Percentiles rank a stretch among this genome's conserved stretches.
Conservation (phyloP, 2,888 invertebrate species). For the Dryococelus australis region DNA sequence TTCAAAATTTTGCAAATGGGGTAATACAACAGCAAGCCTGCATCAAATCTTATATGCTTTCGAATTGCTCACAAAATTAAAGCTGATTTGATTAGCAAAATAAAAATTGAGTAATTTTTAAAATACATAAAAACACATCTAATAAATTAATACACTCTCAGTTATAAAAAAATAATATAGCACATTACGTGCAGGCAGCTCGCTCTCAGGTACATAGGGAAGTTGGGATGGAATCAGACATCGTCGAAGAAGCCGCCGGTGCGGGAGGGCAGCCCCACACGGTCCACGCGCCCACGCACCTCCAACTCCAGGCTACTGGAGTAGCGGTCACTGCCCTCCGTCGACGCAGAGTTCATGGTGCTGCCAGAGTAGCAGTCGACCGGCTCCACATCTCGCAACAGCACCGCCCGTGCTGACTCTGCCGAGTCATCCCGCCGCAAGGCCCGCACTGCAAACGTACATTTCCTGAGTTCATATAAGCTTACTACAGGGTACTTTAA, state of each 20-base stretch:
- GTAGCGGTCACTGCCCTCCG: constrained; percentile 35
- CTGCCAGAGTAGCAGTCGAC: constrained; percentile 69
- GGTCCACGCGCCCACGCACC: not conserved
- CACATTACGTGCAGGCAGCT: too few relatives aligned
- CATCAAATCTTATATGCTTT: too few relatives aligned
- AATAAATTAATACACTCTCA: too few relatives aligned
- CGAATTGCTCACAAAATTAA: too few relatives aligned
- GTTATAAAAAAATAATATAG: too few relatives aligned
- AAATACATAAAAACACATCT: too few relatives aligned
- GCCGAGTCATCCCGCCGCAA: constrained; percentile 65
- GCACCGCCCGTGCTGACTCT: constrained; percentile 79
- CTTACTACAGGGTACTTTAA: not conserved
- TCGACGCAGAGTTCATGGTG: constrained; percentile 53
- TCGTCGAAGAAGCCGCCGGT: not conserved
- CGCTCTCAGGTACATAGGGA: not conserved
- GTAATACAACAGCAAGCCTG: too few relatives aligned
- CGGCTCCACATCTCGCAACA: constrained; percentile 79
- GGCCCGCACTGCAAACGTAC: constrained; percentile 59
- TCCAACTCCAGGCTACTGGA: constrained; percentile 24
- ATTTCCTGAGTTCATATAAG: constrained; percentile 17
- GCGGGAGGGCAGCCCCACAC: not conserved
- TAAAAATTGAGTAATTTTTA: too few relatives aligned
- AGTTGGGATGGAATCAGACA: not conserved
- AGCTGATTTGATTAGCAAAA: too few relatives aligned
- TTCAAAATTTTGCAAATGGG: too few relatives aligned